Evolutionary conservation across 37 sponge, comb jelly and placozoan genomes (phyloP), one percentile per base, ranked within the genome.

Genomic region (Theonella swinhoei): DNA sequence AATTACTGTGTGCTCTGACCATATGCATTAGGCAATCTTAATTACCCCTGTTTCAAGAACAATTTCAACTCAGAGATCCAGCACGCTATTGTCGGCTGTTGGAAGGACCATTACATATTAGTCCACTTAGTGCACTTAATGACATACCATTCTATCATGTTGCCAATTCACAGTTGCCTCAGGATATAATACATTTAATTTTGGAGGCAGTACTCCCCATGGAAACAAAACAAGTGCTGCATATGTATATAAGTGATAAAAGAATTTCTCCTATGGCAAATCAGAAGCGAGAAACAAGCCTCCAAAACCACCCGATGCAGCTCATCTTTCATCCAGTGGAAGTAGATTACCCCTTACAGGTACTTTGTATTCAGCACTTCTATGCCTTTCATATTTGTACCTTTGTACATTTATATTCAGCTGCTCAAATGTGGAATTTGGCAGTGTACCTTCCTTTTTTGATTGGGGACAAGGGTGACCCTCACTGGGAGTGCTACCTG

Each of bases 131-230:
- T 35, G 42, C 63, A 9, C 64, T 88, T 34, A 81, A 80, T 76
- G 59, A 74, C 0, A 40, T 88, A 26, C 42, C 38, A 22, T 30
- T 73, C 74, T 87, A 82, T 75, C 77, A 81, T 88, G 88, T 88
- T 1, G 70, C 77, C 5, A 62, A 88, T 38, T 3, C 32, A 26
- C 75, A 75, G 58, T 41, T 88, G 25, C 88, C 88, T 34, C 88
- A 88, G 34, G 88, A 81, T 75, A 35, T 88, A 9, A 81, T 80
- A 83, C 88, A 88, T 66, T 19, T 88, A 1, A 69, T 88, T 11
- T 39, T 88, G 9, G 88, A 88, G 72, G 88, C 77, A 42, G 78
- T 75, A 14, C 3, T 75, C 72, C 80, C 75, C 4, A 35, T n/a
- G 26, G 68, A 80, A 60, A 7, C 75, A 0, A 74, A 63, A 32